phyloP scores from a whole-genome alignment of 2,113 vertebrate genomes.

The Montifringilla adamsi region DNA sequence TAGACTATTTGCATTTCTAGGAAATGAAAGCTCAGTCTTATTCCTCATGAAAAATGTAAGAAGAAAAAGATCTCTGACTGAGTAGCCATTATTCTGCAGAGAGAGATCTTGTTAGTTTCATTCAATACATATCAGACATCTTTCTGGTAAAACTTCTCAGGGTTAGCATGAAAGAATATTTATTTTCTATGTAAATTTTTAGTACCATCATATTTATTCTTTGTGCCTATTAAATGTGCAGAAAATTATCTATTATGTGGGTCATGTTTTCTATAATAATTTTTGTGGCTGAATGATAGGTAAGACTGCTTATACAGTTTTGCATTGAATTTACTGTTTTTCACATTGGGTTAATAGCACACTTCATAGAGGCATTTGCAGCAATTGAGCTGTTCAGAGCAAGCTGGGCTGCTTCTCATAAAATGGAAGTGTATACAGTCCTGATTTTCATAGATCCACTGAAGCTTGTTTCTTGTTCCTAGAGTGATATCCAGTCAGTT shows the following conservation, averaged over 20 bases:
- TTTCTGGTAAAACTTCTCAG: background rate
- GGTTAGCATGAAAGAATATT: background rate
- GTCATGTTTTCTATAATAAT: background rate
- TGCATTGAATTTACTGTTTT: background rate
- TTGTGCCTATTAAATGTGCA: background rate
- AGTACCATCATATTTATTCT: background rate
- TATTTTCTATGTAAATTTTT: background rate
- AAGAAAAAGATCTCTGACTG: background rate
- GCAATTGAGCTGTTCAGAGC: background rate
- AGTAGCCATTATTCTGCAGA: background rate
- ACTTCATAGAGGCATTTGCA: background rate
- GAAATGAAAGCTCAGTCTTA: background rate
- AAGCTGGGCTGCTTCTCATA: background rate
- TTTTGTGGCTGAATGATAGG: background rate
- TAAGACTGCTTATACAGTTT: background rate
- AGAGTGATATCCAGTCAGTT: background rate
- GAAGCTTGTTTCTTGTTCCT: background rate
- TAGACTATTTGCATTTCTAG: background rate
- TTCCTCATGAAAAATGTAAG: background rate
- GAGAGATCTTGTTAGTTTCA: background rate
- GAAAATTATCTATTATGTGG: background rate
- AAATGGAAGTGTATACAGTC: background rate
- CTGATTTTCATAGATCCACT: background rate
- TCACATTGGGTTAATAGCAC: background rate
- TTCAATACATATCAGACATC: background rate